phyloP scores from a whole-genome alignment of 2,113 vertebrate species.

The Psammodynastes pulverulentus region DNA sequence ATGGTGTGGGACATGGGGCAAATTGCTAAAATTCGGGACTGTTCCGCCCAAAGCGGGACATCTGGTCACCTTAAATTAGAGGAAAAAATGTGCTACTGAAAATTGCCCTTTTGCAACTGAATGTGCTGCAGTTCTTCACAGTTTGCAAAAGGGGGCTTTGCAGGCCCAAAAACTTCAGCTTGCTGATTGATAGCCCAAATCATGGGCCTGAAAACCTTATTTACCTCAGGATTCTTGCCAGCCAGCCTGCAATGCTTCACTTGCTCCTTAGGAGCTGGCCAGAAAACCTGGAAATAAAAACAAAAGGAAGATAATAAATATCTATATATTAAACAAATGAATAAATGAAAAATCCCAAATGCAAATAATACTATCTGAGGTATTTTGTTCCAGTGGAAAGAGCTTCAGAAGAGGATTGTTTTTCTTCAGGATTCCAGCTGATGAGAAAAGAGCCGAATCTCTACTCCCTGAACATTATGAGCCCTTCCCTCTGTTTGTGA shows the following conservation, averaged over 20 bases:
- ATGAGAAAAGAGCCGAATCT: neutral
- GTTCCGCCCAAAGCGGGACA: too few species aligned
- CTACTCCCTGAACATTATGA: neutral
- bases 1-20: too few species aligned
- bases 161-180: neutral
- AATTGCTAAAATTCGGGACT: too few species aligned
- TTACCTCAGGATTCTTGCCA: conserved; percentile 78
- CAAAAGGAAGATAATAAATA: neutral
- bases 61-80: too few species aligned
- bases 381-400: neutral
- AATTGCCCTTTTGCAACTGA: neutral
- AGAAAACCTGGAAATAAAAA: conserved; percentile 76
- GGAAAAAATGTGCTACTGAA: neutral
- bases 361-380: neutral
- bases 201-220: neutral
- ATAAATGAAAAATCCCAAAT: neutral
- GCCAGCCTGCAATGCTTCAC: conserved; percentile 77
- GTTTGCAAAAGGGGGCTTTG: neutral
- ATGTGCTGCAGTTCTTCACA: neutral
- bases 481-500: neutral
- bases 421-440: neutral
- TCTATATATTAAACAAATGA: neutral
- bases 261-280: conserved; percentile 76
- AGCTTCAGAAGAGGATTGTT: neutral
- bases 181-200: accelerated